Evolutionary conservation across 2,113 vertebrate genomes (phyloP).

Genomic region (Platysteira castanea): DNA sequence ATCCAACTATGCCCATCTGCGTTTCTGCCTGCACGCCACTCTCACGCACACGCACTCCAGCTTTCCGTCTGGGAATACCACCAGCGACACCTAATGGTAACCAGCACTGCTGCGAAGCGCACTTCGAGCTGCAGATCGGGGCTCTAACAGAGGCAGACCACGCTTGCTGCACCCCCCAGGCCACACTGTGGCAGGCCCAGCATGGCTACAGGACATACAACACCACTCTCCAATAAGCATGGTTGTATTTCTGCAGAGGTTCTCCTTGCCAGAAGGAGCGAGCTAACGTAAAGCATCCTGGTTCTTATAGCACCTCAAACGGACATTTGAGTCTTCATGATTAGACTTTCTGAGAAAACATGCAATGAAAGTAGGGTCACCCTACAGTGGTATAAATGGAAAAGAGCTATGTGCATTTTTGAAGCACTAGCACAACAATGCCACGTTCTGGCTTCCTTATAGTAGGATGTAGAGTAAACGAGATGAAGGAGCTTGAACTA

Average conservation of each 20-base stretch:
- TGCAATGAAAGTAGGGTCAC: background rate
- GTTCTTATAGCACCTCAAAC: background rate
- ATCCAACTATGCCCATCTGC: background rate
- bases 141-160: background rate
- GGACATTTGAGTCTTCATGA: background rate
- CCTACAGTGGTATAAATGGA: background rate
- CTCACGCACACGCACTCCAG: background rate
- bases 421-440: background rate
- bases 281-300: background rate
- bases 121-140: accelerated
- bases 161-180: background rate
- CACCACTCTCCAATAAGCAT: background rate
- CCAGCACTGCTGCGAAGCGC: background rate
- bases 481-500: background rate
- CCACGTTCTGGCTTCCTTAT: background rate
- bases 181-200: background rate
- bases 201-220: background rate
- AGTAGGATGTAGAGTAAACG: background rate
- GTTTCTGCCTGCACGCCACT: background rate
- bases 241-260: background rate
- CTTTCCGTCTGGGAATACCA: background rate
- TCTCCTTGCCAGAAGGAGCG: background rate
- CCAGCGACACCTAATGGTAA: background rate
- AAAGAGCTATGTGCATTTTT: background rate
- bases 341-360: background rate